Evolutionary conservation across 2,113 vertebrate genomes (phyloP), one percentile per base, ranked within the genome.

Genomic region (Peromyscus californicus): DNA sequence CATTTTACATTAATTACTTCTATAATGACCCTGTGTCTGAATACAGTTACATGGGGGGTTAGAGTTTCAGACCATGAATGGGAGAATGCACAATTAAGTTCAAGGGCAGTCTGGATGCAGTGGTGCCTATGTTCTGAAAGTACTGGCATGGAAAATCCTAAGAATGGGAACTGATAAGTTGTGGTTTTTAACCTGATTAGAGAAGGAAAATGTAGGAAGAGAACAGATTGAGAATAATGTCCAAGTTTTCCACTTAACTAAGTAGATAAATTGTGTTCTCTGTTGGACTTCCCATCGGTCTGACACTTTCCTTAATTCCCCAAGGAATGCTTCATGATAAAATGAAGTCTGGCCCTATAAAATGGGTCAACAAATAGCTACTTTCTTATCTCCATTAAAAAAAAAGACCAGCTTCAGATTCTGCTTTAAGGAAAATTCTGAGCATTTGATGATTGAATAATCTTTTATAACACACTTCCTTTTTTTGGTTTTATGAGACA

Each of bases 1-100:
- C 31, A 59, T 84, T 72, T 72, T 45, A 78, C 45, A 63, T 78
- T 87, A 91, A 57, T 93, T 78, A 83, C 29, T 78, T 93, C 54
- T 69, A 39, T 54, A 69, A 90, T 69, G 33, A 24, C 19, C 15
- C 4, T 67, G 15, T 85, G 36, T 75, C 33, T 51, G 51, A 82
- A 76, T 19, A 86, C 2, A 79, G 51, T 31, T 70, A 65, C 39
- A 57, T 1, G 54, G 31, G 17, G 51, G 10, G 7, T 57, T 33
- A 61, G 42, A 70, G 36, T 8, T 80, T 59, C 72, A 86, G 31
- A 3, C 61, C 24, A 72, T 31, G 67, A 57, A 76, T 36, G 33
- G 19, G 7, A 75, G n/a, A 36, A 74, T 51, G 48, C 17, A 76
- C 48, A 80, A 19, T 75, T 80, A 74, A 75, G 7, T 33, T 39